Conservation (phyloP, 1,140 invertebrate genomes). For the Trichonephila inaurata region DNA sequence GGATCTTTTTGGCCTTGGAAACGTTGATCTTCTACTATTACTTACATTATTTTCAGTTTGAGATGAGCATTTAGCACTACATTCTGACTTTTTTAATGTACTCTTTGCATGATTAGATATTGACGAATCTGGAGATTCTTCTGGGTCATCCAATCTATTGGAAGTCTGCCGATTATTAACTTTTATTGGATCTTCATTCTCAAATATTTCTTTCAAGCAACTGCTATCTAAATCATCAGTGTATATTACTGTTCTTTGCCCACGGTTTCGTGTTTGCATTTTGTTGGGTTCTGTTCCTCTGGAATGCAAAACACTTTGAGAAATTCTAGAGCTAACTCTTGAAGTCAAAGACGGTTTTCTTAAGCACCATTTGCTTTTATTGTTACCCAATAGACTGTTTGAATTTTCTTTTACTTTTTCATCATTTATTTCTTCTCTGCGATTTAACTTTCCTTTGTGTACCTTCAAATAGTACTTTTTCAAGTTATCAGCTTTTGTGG, state of each 20-base stretch:
- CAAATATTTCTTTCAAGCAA: slow-evolving; percentile 47
- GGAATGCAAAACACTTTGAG: neutral
- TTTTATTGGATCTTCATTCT: slow-evolving; percentile 58
- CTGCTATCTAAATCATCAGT: slow-evolving; percentile 78
- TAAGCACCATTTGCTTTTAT: slow-evolving; percentile 53
- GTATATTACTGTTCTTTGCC: slow-evolving; percentile 80
- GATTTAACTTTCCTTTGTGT: neutral
- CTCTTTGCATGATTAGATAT: neutral
- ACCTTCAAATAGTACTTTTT: neutral
- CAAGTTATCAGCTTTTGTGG: neutral
- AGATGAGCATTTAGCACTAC: neutral
- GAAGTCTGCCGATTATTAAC: neutral
- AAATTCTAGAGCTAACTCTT: slow-evolving; percentile 21
- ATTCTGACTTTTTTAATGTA: neutral
- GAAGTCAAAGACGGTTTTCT: neutral
- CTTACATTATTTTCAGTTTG: neutral
- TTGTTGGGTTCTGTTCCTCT: slow-evolving; percentile 26
- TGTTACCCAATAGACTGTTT: neutral
- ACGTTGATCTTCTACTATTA: neutral
- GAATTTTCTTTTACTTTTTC: slow-evolving; percentile 32
- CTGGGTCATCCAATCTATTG: neutral
- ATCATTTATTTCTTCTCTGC: neutral
- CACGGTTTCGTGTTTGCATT: slow-evolving; percentile 80
- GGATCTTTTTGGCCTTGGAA: slow-evolving; percentile 14
- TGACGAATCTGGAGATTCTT: slow-evolving; percentile 3